Evolutionary conservation across 2,113 vertebrate species (phyloP), one percentile per base, ranked within the genome.

Genomic region (Arothron firmamentum): DNA sequence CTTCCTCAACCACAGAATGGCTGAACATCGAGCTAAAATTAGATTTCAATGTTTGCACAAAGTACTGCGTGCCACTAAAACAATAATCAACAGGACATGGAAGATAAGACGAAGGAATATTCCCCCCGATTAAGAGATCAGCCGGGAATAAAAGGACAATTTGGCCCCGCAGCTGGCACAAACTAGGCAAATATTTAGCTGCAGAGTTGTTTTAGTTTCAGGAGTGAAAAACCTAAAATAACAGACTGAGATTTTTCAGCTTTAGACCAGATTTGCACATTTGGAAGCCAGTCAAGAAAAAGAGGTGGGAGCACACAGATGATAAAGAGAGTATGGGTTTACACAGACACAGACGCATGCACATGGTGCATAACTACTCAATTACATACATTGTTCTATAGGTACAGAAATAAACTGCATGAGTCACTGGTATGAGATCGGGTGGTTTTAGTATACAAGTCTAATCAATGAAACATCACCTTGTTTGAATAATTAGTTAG

Each of bases 1-100:
- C 54, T 41, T 59, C 54, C 18, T 12, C 53, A 31, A 64, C 62
- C 55, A 52, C 31, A 50, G 65, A 48, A 69, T 43, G 5, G 7
- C 25, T 74, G 60, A 69, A 70, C 67, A 58, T 38, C 25, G 23
- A 38, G 71, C 75, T 86, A 84, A 88, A 91, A 69, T 70, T 69
- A 79, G 72, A 20, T 49, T 18, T 7, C 47, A 59, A 66, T 47
- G 56, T 80, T 72, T 28, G 19, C 65, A 38, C 34, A 38, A 38
- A 11, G 34, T 38, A 38, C 1, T 38, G 34, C 34, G 34, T 11
- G 34, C 11, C 8, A 38, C 34, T 47, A 5, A n/a, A 41, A 68
- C 52, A 85, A 57, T 70, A 88, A 82, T 66, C 62, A 57, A 48
- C 63, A 56, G 38, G 59, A 68, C 54, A 53, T 34, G 3, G 50